Percentiles rank a stretch among this genome's conserved stretches.
phyloP scores from a whole-genome alignment of 2,113 vertebrate species.

The Origma solitaria region DNA sequence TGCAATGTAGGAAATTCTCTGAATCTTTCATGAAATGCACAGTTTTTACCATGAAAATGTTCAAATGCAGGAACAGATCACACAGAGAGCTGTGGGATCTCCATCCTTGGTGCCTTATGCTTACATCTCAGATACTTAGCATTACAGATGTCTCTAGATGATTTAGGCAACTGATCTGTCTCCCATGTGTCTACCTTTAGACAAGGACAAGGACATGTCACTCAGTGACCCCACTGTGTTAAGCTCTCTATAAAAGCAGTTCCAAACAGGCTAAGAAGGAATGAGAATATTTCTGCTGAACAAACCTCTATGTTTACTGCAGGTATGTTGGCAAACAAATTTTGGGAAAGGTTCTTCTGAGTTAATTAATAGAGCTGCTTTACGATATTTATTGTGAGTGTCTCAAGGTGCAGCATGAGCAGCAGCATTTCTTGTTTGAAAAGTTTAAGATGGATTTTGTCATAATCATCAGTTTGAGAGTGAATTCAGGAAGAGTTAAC shows the following conservation, averaged over 20 bases:
- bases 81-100: neutral
- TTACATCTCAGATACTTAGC: neutral
- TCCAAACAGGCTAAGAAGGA: neutral
- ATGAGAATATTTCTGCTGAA: neutral
- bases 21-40: neutral
- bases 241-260: neutral
- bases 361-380: neutral
- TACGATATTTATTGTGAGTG: neutral
- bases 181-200: neutral
- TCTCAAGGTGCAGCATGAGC: neutral
- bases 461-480: neutral
- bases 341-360: neutral
- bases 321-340: neutral
- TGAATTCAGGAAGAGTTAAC: neutral
- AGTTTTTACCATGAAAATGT: neutral
- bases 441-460: neutral
- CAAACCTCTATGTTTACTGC: neutral
- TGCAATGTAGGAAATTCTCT: neutral
- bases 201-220: neutral
- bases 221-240: neutral
- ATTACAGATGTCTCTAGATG: neutral
- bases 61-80: neutral
- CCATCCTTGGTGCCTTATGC: neutral
- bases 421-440: neutral
- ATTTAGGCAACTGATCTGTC: neutral